Evolutionary conservation across 2,797 vertebrate species (phyloP).

Genomic region (Peromyscus attwateri): DNA sequence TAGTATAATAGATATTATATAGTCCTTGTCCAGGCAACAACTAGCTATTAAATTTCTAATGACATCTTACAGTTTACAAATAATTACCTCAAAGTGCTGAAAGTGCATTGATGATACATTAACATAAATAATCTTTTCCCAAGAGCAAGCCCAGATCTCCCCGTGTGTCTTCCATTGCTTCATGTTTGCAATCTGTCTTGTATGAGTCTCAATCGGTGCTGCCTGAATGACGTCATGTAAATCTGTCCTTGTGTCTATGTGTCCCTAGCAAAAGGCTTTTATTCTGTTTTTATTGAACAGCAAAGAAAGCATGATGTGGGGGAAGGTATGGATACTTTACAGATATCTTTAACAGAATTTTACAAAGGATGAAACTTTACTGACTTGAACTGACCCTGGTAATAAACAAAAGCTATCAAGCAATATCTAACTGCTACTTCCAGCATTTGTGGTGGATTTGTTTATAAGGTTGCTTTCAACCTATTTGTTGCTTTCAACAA

Average conservation of each 20-base stretch:
- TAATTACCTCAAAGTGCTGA: neutral
- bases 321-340: neutral
- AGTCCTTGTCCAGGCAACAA: neutral
- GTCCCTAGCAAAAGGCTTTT: neutral
- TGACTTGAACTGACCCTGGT: neutral
- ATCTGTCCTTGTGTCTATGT: neutral
- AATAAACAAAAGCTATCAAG: neutral
- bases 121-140: neutral
- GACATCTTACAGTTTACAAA: slow-evolving; percentile 22
- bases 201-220: neutral
- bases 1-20: neutral
- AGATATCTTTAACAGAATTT: neutral
- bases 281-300: neutral
- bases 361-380: neutral
- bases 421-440: neutral
- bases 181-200: neutral
- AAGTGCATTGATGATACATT: neutral
- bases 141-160: neutral
- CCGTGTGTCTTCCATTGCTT: neutral
- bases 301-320: neutral
- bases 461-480: neutral
- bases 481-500: neutral
- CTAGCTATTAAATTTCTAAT: neutral
- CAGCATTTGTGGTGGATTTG: neutral
- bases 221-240: neutral